Base-by-base conservation (phyloP, 2,888 invertebrate species). In the Tortricodes alternella region DNA sequence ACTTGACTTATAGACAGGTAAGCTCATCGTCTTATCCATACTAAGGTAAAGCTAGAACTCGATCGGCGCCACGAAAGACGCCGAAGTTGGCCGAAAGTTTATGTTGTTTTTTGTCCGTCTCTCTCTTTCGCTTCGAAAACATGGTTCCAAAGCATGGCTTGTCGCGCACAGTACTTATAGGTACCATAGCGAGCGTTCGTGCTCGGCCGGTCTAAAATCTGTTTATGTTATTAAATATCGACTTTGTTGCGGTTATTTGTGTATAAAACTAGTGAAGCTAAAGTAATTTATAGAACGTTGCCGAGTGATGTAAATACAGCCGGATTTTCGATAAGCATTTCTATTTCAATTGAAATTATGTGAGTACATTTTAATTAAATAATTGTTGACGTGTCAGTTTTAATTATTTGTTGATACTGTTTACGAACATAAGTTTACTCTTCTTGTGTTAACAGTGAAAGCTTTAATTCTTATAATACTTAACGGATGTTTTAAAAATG, bases 41-140 rank as follows among this genome's bases (percentile, higher is more conserved):
- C 55, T 70, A 72, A 69, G 51, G 76, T 70, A 67, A 61, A 78
- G 61, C 63, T 62, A 69, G 67, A 72, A 75, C 73, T 72, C 73
- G 67, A 70, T 69, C 73, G 73, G 68, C 71, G 68, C 60, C 59
- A 74, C 88, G 87, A 76, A 80, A 78, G 64, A 53, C 62, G 62
- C 80, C 89, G 89, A 87, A 66, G 67, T 63, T 62, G 60, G 48
- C 81, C 89, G 89, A 89, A 83, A 75, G 75, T 74, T 79, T 74
- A 81, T 82, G 82, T 82, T 80, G 78, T 80, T 84, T 84, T 78
- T 76, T 76, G 63, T 74, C 77, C 59, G 64, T 89, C 88, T 80
- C 82, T 62, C 78, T 89, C 84, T 71, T 64, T 63, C 81, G 58
- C 76, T 71, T 68, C 80, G 80, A 84, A 85, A 86, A 83, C 83